phyloP scores from a whole-genome alignment of 2,888 invertebrate genomes.

The Argynnis bischoffii region DNA sequence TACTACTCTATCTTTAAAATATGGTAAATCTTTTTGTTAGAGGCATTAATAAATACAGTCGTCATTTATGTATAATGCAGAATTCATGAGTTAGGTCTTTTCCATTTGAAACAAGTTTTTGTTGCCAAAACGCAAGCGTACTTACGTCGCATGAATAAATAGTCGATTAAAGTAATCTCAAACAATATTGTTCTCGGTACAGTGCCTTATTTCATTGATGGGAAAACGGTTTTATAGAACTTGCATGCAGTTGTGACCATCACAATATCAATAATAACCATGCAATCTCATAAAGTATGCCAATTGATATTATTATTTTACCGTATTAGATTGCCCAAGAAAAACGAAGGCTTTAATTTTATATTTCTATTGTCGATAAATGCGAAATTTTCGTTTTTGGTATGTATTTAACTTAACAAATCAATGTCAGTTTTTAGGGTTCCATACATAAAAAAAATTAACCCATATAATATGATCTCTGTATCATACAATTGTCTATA shows the following conservation, averaged over 20 bases:
- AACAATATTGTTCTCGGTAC: not conserved
- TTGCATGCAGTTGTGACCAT: slow-evolving; percentile 18
- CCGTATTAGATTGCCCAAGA: not conserved
- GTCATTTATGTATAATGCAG: too few relatives aligned
- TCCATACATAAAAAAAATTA: too few relatives aligned
- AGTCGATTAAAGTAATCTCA: not conserved
- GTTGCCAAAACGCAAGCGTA: too few relatives aligned
- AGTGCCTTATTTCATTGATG: slow-evolving; percentile 1
- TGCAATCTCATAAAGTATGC: not conserved
- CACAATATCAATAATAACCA: slow-evolving; percentile 7
- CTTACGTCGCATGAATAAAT: slow-evolving; percentile 2
- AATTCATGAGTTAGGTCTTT: too few relatives aligned
- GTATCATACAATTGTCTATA: too few relatives aligned
- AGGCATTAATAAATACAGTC: too few relatives aligned
- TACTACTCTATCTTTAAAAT: too few relatives aligned
- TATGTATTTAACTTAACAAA: not conserved
- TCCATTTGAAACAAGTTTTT: too few relatives aligned
- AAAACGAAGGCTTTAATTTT: not conserved
- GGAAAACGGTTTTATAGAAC: not conserved
- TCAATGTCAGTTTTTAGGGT: not conserved
- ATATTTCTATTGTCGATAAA: too few relatives aligned
- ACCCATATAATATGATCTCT: too few relatives aligned
- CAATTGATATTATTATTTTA: slow-evolving; percentile 5
- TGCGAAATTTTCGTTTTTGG: not conserved
- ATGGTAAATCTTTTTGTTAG: too few relatives aligned